These are phyloP conservation scores for Cerastis leucographa DNA, from an alignment of 2,888 invertebrate genomes.

Conservation along the genomic window DNA sequence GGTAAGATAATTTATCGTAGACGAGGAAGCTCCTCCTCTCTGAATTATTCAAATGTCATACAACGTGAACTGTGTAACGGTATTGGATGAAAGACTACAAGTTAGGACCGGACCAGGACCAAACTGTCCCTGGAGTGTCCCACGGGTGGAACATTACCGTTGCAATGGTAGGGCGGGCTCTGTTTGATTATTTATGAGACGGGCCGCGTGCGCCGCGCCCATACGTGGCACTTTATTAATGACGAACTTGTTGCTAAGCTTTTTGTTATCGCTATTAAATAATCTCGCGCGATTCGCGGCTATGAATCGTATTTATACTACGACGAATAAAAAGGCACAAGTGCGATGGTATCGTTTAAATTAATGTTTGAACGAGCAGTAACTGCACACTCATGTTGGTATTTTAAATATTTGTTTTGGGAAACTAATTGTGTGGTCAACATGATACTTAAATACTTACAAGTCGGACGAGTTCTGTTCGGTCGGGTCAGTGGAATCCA, in stretches of 20 bases:
- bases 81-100: constrained; percentile 68
- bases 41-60: constrained; percentile 75
- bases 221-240: constrained; percentile 85
- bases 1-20: constrained; percentile 56
- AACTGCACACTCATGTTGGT: constrained; percentile 58
- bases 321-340: constrained; percentile 66
- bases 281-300: constrained; percentile 69
- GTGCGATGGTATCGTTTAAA: constrained; percentile 71
- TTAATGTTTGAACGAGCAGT: constrained; percentile 68
- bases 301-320: constrained; percentile 71
- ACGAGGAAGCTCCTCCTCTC: constrained; percentile 66
- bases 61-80: constrained; percentile 73
- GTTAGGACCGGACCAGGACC: constrained; percentile 64
- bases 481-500: constrained; percentile 98
- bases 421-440: constrained; percentile 45
- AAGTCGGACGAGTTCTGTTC: constrained; percentile 96
- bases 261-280: constrained; percentile 77
- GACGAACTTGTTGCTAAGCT: constrained; percentile 79
- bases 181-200: constrained; percentile 84
- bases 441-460: constrained; percentile 91
- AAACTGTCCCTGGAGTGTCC: constrained; percentile 72
- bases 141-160: constrained; percentile 77
- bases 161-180: constrained; percentile 80
- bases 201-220: constrained; percentile 80
- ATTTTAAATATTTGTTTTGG: constrained; percentile 55